Base-by-base conservation (phyloP, 2,113 vertebrate species). In the Chaetodon auriga region DNA sequence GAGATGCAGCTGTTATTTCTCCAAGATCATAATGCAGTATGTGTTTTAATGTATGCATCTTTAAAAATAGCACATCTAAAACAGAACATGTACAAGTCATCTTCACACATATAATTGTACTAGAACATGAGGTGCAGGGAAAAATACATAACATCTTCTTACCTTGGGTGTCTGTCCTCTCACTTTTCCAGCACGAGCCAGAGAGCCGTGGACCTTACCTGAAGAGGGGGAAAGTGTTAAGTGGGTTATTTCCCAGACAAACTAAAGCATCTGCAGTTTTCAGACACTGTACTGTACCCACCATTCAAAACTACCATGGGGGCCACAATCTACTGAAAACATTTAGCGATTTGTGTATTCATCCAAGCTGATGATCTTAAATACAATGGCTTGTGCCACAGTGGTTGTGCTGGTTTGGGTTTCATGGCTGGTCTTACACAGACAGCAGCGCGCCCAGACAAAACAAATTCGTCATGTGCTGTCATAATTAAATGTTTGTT, bases 101-200 rank as follows among this genome's bases (percentile, higher is more conserved):
- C 30, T 30, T 30, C 30, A 30, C 3, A 30, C 30, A 30, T n/a
- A 0, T n/a, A 6, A 57, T 43, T 68, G 18, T 13, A 68, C 18
- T 48, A 11, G 2, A 36, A 68, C 5, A 35, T 0, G 0, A 54
- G 7, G 9, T 0, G 2, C 1, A 1, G 23, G 48, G 19, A 23
- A 35, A 70, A 12, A 2, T n/a, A n/a, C 2, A 19, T 3, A 16
- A 58, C 13, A 43, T 6, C 18, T 77, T 79, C 23, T 78, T 78
- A 96, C 95, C 91, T 96, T 96, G 60, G 95, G 95, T 58, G 96
- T 96, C 90, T 96, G 96, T 92, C 96, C 96, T 58, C 96, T 92
- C 64, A 96, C 96, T 94, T 96, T 96, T 71, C 96, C 96, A 0
- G 96, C 96, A 92, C 96, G 96, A 66, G 96, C 96, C 92, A 96